These are phyloP conservation scores for Eurosta solidaginis DNA, from an alignment of 1,140 invertebrate species.

Conservation along the genomic window DNA sequence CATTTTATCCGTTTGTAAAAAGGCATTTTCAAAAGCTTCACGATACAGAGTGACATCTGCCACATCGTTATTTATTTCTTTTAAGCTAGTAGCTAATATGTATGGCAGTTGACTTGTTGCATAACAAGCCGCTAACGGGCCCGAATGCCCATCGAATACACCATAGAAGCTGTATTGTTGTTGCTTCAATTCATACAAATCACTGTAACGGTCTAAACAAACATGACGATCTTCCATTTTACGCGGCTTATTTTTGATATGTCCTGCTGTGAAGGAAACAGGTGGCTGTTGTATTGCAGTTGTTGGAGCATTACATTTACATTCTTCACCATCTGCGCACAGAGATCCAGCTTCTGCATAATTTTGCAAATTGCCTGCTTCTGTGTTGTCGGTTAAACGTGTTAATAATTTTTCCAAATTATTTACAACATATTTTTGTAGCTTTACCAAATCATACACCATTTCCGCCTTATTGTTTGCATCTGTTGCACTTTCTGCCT, in stretches of 20 bases:
- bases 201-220: slow-evolving; percentile 48
- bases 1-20: slow-evolving; percentile 78
- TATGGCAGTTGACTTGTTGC: slow-evolving; percentile 86
- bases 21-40: slow-evolving; percentile 69
- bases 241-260: slow-evolving; percentile 52
- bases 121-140: slow-evolving; percentile 86
- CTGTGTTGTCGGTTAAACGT: slow-evolving; percentile 48
- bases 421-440: slow-evolving; percentile 47
- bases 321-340: slow-evolving; percentile 33
- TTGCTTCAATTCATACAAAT: slow-evolving; percentile 40
- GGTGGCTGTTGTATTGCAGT: background rate
- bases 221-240: slow-evolving; percentile 57
- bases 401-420: slow-evolving; percentile 46
- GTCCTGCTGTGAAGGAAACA: slow-evolving; percentile 27
- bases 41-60: slow-evolving; percentile 50
- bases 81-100: slow-evolving; percentile 78
- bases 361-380: slow-evolving; percentile 40
- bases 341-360: slow-evolving; percentile 39
- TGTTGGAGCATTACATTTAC: background rate
- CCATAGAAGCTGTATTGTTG: slow-evolving; percentile 75
- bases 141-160: slow-evolving; percentile 96
- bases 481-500: background rate
- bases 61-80: background rate
- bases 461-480: background rate
- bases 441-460: slow-evolving; percentile 49